Conservation (phyloP, 1,140 invertebrate genomes). For the Dryas iulia region DNA sequence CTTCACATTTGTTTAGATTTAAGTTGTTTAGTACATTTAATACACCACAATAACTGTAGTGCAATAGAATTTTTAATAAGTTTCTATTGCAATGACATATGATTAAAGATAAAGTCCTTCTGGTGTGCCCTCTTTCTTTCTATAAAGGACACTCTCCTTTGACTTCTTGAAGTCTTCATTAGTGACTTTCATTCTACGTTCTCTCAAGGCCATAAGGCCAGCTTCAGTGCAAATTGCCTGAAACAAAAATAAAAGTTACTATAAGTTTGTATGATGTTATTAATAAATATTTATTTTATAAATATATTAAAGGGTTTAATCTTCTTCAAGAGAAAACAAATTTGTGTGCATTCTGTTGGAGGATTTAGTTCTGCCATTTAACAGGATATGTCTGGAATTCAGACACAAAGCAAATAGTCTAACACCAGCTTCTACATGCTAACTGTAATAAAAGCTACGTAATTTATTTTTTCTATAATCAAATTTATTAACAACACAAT, state of each 20-base stretch:
- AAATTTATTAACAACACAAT: too few relatives aligned
- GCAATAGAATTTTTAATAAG: not conserved
- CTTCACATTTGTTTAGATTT: conserved; percentile 3
- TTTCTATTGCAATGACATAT: conserved; percentile 19
- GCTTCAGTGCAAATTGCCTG: conserved; percentile 99
- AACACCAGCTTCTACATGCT: too few relatives aligned
- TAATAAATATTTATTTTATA: too few relatives aligned
- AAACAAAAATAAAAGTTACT: conserved; percentile 32
- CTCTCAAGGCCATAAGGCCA: conserved; percentile 97
- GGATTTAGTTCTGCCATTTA: too few relatives aligned
- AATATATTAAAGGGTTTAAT: too few relatives aligned
- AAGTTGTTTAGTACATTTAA: not conserved
- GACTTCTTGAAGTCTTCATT: conserved; percentile 99
- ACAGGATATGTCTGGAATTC: too few relatives aligned
- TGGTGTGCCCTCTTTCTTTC: conserved; percentile 99
- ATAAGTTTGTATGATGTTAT: too few relatives aligned
- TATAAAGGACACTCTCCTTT: conserved; percentile 99
- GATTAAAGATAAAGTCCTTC: conserved; percentile 98
- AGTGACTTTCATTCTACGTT: conserved; percentile 99
- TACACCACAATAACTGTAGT: not conserved
- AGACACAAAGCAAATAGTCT: too few relatives aligned
- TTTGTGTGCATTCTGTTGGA: too few relatives aligned
- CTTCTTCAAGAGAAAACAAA: too few relatives aligned
- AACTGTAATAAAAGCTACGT: too few relatives aligned
- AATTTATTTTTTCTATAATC: too few relatives aligned